A percentile compares a stretch with the other conserved stretches of the same genome.
Evolutionary conservation across 2,797 vertebrate genomes (phyloP).

Genomic region (Megaceryle alcyon): DNA sequence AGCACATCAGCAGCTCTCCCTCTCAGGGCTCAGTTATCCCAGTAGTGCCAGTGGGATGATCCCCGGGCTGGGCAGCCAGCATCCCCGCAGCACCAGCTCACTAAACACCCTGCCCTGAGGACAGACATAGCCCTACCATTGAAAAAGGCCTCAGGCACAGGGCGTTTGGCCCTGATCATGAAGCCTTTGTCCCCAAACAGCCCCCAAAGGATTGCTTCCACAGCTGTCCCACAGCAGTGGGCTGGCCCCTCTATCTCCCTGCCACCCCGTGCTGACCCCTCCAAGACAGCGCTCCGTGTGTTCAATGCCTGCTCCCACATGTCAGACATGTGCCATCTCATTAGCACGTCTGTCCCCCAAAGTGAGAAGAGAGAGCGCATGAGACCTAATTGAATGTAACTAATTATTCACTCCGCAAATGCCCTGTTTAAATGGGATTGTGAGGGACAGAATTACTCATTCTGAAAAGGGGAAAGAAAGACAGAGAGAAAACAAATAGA

Average conservation of each 20-base stretch:
- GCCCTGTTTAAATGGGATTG: constrained; percentile 78
- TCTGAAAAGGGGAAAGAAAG: constrained; percentile 73
- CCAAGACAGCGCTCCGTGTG: accelerated
- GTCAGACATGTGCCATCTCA: constrained; percentile 53
- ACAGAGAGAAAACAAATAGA: constrained; percentile 77
- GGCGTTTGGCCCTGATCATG: neutral
- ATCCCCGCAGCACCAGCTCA: neutral
- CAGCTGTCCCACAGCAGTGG: neutral
- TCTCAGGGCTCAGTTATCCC: neutral
- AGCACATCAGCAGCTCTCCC: neutral
- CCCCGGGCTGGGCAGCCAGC: neutral
- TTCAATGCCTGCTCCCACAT: neutral
- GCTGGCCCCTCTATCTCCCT: neutral
- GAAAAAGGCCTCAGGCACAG: neutral
- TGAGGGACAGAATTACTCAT: constrained; percentile 81
- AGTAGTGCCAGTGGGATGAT: accelerated
- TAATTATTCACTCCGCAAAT: constrained; percentile 79
- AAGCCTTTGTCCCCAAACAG: neutral
- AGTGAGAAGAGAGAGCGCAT: constrained; percentile 52
- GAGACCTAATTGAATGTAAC: constrained; percentile 81
- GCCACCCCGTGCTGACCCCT: neutral
- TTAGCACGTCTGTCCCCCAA: constrained; percentile 68
- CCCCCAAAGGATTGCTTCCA: too few relatives aligned
- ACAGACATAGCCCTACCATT: neutral
- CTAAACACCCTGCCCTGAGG: neutral